phyloP scores from a whole-genome alignment of 2,797 vertebrate species.

The Iguana delicatissima region DNA sequence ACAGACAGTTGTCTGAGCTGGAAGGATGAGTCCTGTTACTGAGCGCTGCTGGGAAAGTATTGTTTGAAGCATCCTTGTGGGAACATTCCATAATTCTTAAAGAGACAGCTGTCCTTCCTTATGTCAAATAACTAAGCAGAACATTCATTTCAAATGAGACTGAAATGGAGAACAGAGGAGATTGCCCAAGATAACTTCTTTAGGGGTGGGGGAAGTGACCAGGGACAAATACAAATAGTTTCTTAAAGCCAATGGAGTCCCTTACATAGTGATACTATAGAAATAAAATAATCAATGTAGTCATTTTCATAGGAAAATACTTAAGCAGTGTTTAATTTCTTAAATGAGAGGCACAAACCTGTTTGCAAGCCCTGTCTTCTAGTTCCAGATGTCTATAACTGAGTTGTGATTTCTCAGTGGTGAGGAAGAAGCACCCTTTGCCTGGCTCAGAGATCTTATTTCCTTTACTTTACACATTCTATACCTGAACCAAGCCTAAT shows the following conservation, averaged over 20 bases:
- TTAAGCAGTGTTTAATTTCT: conserved; percentile 9
- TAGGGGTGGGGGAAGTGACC: background rate
- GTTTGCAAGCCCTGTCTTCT: background rate
- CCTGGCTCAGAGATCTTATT: background rate
- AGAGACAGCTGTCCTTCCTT: background rate
- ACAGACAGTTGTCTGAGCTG: background rate
- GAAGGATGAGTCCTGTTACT: background rate
- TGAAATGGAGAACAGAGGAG: background rate
- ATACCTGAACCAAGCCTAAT: background rate
- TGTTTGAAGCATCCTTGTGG: background rate
- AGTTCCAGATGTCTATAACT: background rate
- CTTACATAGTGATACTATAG: background rate
- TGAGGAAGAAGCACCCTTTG: background rate
- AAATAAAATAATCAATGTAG: conserved; percentile 7
- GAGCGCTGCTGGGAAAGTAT: background rate
- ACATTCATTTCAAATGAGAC: background rate
- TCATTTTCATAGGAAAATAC: conserved; percentile 26
- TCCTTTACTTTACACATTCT: background rate
- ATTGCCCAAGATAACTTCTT: background rate
- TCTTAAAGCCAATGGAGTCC: background rate
- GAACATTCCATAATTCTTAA: background rate
- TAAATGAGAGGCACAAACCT: background rate
- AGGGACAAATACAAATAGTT: background rate
- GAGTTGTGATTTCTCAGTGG: background rate
- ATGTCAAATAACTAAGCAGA: conserved; percentile 3